Evolutionary conservation across 1,140 invertebrate genomes (phyloP), one percentile per base, ranked within the genome.

Genomic region (Plectrocnemia conspersa): DNA sequence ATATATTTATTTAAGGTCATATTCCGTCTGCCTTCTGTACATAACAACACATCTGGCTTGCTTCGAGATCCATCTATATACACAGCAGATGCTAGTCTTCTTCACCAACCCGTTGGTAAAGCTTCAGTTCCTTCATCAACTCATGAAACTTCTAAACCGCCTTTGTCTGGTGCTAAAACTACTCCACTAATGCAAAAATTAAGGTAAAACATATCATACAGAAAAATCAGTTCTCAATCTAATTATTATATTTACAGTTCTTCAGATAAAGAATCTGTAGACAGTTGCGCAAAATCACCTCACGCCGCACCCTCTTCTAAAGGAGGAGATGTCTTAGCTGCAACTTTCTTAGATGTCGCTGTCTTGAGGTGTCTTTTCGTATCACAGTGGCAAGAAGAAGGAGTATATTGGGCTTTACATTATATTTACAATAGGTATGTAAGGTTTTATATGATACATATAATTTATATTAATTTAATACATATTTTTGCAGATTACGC

Each of bases 331-430:
- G 78, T 89, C 2, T 79, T 83, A n/a, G 82, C 90, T 18, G 93
- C 97, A 1, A 97, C 93, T 25, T 97, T 95, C 67, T 69, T 99
- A 19, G 97, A 99, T 72, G 90, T 99, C 9, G 91, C 93, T 10
- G 93, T 97, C 3, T 68, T 99, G 18, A 80, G 95, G 45, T 98
- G 95, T 72, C 79, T 99, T n/a, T 97, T 98, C 70, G 89, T 96
- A 54, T 82, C 89, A 0, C 92, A 97, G 66, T 99, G 97, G 97
- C 85, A 91, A 64, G 95, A 98, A 70, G 95, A 98, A 72, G 97
- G 97, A 1, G 85, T 98, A 21, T 92, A 88, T 74, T 99, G 97
- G 97, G 93, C 91, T 21, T 71, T 98, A n/a, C 88, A 93, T 68
- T 99, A 87, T 73, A 74, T 95, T 35, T 89, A 90, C 61, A 89